Base-by-base conservation (phyloP, 2,797 vertebrate genomes). In the Microctenopoma steveboyesi region DNA sequence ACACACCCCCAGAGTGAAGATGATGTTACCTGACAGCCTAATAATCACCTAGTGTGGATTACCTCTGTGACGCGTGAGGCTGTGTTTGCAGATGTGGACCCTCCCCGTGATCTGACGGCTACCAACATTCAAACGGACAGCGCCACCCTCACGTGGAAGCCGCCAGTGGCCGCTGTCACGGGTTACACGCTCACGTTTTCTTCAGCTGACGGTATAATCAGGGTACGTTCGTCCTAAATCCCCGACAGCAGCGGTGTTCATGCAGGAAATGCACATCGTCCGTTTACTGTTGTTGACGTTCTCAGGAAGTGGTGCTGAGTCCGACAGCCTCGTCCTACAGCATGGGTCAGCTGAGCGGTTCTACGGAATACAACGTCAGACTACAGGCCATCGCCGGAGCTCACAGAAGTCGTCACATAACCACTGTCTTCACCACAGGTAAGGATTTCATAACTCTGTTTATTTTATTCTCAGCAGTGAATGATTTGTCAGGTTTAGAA, bases 111-210 rank as follows among this genome's bases (percentile, higher is more conserved):
- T 65, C 83, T 98, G 76, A 87, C 66, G 3, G 95, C 93, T 43
- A 65, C 78, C 0, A 94, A 96, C 27, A 75, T 98, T 70, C 96
- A 96, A 77, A 95, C 93, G 0, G 97, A 98, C 72, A 90, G 93
- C 4, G 95, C 95, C 0, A 84, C 93, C 40, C 89, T 98, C 25
- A 95, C 87, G 0, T 99, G 98, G 98, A 94, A 72, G 63, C 93
- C 95, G 1, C 97, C 97, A 0, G 92, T 87, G 9, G 95, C 95
- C 0, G 83, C 92, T 0, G 88, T 98, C 88, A 96, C 94, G 0
- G 95, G 90, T 1, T 98, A 98, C 86, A 93, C 93, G 1, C 92
- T 98, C 40, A 96, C 93, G 83, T 96, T 96, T 0, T 92, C 95
- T 68, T 92, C 96, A 0, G 47, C 92, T 0, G 95, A 96, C 4